Percentiles rank a stretch among this genome's conserved stretches.
phyloP scores from a whole-genome alignment of 2,113 vertebrate species.

The Elanoides forficatus region DNA sequence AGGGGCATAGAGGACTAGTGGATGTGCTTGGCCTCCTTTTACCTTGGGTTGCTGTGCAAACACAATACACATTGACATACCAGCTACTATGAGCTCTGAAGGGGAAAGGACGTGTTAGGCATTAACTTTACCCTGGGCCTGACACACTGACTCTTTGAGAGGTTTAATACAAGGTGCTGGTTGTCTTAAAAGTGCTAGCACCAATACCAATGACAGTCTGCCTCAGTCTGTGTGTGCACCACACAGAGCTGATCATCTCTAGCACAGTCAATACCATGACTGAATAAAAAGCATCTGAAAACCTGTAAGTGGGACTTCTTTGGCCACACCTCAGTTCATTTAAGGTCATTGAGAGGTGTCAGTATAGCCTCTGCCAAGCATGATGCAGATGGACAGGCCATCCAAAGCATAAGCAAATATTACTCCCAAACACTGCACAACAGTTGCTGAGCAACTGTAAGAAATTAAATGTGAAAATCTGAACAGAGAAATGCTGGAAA shows the following conservation, averaged over 20 bases:
- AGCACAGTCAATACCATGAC: too few relatives aligned
- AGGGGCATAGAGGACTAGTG: background rate
- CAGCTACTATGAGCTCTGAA: background rate
- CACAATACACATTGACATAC: background rate
- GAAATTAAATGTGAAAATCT: background rate
- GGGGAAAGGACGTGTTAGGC: background rate
- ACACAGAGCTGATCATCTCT: background rate
- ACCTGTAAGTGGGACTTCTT: background rate
- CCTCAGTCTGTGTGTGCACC: background rate
- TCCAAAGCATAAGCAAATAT: background rate
- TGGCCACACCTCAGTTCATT: background rate
- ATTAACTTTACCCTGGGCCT: background rate
- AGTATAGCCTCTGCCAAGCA: background rate
- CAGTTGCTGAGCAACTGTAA: background rate
- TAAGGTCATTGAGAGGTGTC: background rate
- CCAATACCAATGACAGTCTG: background rate
- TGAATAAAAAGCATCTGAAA: background rate
- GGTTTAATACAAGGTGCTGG: background rate
- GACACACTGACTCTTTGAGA: background rate
- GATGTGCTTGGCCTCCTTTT: background rate
- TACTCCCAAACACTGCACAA: background rate
- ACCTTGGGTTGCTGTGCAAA: background rate
- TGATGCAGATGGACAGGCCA: background rate
- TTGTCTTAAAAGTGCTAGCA: background rate
- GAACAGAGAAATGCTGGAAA: background rate